phyloP scores from a whole-genome alignment of 2,888 invertebrate species.

The Pterobdella sp. region DNA sequence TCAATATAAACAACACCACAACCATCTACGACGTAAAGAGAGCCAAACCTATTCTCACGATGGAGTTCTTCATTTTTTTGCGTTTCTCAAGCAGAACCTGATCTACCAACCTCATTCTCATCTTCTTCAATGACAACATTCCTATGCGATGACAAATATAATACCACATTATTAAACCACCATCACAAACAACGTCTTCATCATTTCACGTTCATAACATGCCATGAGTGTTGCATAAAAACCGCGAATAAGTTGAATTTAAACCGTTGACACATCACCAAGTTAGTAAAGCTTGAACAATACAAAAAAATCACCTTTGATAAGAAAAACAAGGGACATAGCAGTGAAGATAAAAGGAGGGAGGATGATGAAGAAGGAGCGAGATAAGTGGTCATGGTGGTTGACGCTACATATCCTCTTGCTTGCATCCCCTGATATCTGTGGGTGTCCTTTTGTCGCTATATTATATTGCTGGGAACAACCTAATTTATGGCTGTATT shows the following conservation, averaged over 20 bases:
- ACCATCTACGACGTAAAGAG: not conserved
- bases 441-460: not conserved
- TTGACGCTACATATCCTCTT: not conserved
- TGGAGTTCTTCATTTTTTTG: conserved; percentile 4
- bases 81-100: not conserved
- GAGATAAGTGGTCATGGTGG: not conserved
- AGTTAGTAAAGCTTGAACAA: too few relatives aligned
- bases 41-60: not conserved
- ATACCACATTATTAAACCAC: too few relatives aligned
- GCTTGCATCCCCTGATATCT: not conserved
- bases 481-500: not conserved
- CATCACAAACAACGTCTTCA: too few relatives aligned
- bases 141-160: not conserved
- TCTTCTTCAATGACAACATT: not conserved
- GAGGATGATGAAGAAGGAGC: conserved; percentile 1
- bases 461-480: not conserved
- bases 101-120: not conserved
- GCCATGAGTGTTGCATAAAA: too few relatives aligned
- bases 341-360: not conserved
- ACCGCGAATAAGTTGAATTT: too few relatives aligned
- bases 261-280: too few relatives aligned
- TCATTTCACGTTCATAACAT: too few relatives aligned
- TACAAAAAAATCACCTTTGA: not conserved
- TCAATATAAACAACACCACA: conserved; percentile 20
- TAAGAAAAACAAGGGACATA: not conserved